Conservation (phyloP, 64 coral and sea anemone species). For the Montipora capricornis region DNA sequence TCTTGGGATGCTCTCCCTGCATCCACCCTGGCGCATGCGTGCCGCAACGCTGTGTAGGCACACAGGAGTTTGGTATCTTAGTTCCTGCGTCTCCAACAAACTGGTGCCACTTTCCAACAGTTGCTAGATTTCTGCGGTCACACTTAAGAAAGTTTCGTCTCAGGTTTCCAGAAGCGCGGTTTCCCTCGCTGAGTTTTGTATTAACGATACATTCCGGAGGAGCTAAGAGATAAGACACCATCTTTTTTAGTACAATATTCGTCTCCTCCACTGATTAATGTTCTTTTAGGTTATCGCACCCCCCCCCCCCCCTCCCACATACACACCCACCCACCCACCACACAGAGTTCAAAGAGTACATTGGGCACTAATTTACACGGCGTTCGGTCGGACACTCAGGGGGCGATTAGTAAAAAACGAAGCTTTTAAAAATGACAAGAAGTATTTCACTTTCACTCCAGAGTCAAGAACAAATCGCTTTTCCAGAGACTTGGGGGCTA, state of each 20-base stretch:
- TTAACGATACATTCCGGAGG: constrained; percentile 27
- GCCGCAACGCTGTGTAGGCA: constrained; percentile 52
- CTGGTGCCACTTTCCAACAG: constrained; percentile 58
- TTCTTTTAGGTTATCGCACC: no score
- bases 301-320: no score
- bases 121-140: constrained; percentile 1
- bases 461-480: no score
- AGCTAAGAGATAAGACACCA: not conserved
- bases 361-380: no score
- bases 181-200: constrained; percentile 14
- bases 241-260: not conserved
- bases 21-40: constrained; percentile 70
- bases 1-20: constrained; percentile 42
- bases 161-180: constrained; percentile 21
- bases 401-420: no score
- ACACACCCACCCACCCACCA: no score
- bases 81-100: constrained; percentile 29
- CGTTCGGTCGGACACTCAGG: no score
- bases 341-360: no score
- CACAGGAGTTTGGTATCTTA: constrained; percentile 68
- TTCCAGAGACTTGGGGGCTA: no score
- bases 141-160: constrained; percentile 5
- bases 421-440: no score
- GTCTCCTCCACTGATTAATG: no score
- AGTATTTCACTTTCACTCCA: no score